These are phyloP conservation scores for Emmelina monodactyla DNA, from an alignment of 2,888 invertebrate genomes.

Conservation along the genomic window DNA sequence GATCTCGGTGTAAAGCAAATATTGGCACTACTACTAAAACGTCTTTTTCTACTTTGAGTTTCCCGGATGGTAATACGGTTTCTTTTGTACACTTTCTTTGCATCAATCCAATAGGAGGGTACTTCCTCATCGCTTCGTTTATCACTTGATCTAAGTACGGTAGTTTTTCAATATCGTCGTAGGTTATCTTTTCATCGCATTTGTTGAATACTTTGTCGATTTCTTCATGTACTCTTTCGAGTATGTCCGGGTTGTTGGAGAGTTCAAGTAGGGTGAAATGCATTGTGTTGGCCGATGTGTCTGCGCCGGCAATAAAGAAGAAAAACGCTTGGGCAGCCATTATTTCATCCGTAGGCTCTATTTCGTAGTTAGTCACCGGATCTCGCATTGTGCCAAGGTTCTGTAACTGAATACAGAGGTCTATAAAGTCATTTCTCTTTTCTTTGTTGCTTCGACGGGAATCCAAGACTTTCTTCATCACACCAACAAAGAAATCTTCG, in stretches of 20 bases:
- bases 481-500: slow-evolving; percentile 33
- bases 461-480: slow-evolving; percentile 31
- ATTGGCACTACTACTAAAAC: slow-evolving; percentile 22
- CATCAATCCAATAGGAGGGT: slow-evolving; percentile 33
- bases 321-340: slow-evolving; percentile 41
- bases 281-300: slow-evolving; percentile 35
- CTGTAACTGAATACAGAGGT: slow-evolving; percentile 34
- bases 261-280: slow-evolving; percentile 30
- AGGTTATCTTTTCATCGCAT: slow-evolving; percentile 23
- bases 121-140: slow-evolving; percentile 28
- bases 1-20: slow-evolving; percentile 35
- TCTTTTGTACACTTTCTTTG: slow-evolving; percentile 29
- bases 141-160: slow-evolving; percentile 33
- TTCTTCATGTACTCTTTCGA: slow-evolving; percentile 32
- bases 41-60: slow-evolving; percentile 27
- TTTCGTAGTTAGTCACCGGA: slow-evolving; percentile 23
- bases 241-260: slow-evolving; percentile 31
- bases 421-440: slow-evolving; percentile 35
- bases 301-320: slow-evolving; percentile 43
- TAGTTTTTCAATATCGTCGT: slow-evolving; percentile 27
- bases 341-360: slow-evolving; percentile 36
- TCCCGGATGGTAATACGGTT: slow-evolving; percentile 26
- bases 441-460: slow-evolving; percentile 25
- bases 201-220: slow-evolving; percentile 27
- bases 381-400: slow-evolving; percentile 30